A percentile compares a stretch with the other conserved stretches of the same genome.
phyloP scores from a whole-genome alignment of 2,888 invertebrate species.

The Kuschelorhynchus macadamiae region DNA sequence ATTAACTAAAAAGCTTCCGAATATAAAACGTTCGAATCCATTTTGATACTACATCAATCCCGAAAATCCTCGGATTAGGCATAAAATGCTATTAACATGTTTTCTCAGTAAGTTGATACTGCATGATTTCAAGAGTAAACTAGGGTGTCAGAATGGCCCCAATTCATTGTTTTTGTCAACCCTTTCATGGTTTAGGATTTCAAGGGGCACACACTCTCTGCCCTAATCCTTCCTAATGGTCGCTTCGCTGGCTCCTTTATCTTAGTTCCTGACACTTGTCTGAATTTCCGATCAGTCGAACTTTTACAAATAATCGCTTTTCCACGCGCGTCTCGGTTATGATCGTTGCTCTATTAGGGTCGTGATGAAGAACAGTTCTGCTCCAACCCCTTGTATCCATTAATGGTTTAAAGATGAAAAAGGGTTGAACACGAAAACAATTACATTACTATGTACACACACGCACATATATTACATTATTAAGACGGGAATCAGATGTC shows the following conservation, averaged over 20 bases:
- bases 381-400: slow-evolving; percentile 20
- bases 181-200: slow-evolving; percentile 49
- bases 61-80: not conserved
- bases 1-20: too few species aligned
- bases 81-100: slow-evolving; percentile 35
- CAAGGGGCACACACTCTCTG: slow-evolving; percentile 44
- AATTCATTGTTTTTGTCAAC: slow-evolving; percentile 51
- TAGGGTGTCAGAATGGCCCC: slow-evolving; percentile 38
- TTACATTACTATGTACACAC: slow-evolving; percentile 36
- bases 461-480: slow-evolving; percentile 37
- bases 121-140: slow-evolving; percentile 42
- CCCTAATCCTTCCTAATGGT: slow-evolving; percentile 58
- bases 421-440: slow-evolving; percentile 41
- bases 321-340: slow-evolving; percentile 44
- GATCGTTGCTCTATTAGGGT: slow-evolving; percentile 25
- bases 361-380: slow-evolving; percentile 23
- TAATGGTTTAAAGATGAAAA: slow-evolving; percentile 41
- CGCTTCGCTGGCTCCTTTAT: slow-evolving; percentile 50
- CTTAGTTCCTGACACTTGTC: slow-evolving; percentile 51
- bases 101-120: slow-evolving; percentile 43
- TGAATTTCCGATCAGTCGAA: slow-evolving; percentile 47
- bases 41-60: too few species aligned
- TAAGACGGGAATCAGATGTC: slow-evolving; percentile 49
- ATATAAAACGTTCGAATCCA: too few species aligned
- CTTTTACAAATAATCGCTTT: slow-evolving; percentile 50